These are phyloP conservation scores for Myanophis thanlyinensis DNA, from an alignment of 2,113 vertebrate species.

Conservation along the genomic window DNA sequence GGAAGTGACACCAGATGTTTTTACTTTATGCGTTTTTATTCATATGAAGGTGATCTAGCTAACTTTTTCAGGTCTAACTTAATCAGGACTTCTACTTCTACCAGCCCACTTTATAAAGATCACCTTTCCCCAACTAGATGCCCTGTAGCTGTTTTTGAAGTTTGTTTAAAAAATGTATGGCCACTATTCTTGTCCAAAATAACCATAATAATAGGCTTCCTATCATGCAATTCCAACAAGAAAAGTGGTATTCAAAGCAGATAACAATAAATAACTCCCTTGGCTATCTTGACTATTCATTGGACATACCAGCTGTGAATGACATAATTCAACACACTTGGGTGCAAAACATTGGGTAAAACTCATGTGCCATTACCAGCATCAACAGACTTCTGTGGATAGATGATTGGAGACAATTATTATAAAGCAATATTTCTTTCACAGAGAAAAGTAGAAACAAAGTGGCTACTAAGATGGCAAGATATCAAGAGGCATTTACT, in stretches of 20 bases:
- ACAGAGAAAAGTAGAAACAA: background rate
- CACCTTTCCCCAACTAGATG: background rate
- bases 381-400: background rate
- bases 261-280: background rate
- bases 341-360: background rate
- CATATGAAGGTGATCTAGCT: background rate
- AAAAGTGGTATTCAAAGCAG: background rate
- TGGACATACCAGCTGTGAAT: background rate
- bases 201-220: background rate
- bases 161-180: background rate
- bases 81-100: background rate
- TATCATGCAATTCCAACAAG: background rate
- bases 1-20: background rate
- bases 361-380: background rate
- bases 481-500: background rate
- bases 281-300: background rate
- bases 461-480: background rate
- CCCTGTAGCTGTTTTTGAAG: background rate
- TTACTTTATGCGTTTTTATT: background rate
- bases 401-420: conserved; percentile 6
- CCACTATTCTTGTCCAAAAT: background rate
- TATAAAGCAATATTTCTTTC: conserved; percentile 3
- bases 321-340: background rate
- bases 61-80: background rate
- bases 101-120: background rate